Conservation (phyloP, 2,113 vertebrate genomes). For the Solenodon paradoxus region DNA sequence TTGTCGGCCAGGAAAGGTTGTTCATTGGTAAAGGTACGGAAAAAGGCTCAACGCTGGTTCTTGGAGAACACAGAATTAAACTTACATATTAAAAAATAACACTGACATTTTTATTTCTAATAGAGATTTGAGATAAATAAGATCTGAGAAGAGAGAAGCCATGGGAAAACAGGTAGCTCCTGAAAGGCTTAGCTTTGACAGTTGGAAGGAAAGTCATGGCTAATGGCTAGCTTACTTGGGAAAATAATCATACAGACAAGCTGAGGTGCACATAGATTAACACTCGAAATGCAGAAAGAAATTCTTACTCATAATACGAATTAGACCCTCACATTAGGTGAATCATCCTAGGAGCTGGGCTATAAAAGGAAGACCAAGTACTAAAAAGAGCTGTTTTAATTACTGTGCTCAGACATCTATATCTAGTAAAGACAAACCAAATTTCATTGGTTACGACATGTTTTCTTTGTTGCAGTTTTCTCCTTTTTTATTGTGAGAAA, state of each 20-base stretch:
- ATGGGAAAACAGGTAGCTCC: neutral
- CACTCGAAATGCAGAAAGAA: neutral
- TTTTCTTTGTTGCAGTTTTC: neutral
- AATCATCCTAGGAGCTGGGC: neutral
- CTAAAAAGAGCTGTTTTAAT: slow-evolving; percentile 35
- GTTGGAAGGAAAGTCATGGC: neutral
- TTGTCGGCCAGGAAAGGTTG: neutral
- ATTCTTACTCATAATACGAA: neutral
- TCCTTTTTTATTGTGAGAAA: neutral
- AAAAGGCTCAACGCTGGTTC: neutral
- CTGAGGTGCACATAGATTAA: neutral
- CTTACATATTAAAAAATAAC: neutral
- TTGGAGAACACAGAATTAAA: neutral
- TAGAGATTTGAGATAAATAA: neutral
- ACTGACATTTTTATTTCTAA: neutral
- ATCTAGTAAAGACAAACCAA: slow-evolving; percentile 8
- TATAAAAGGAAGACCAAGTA: slow-evolving; percentile 12
- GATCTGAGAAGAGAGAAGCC: neutral
- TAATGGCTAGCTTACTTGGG: neutral
- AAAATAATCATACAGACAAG: neutral
- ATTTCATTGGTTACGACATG: neutral
- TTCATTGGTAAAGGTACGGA: neutral
- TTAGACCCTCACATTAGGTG: slow-evolving; percentile 19
- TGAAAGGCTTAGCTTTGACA: neutral
- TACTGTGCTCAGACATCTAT: neutral